Percentiles rank a stretch among this genome's conserved stretches.
These are phyloP conservation scores for Montipora capitata DNA, from an alignment of 92 coral and sea anemone genomes.

Conservation along the genomic window DNA sequence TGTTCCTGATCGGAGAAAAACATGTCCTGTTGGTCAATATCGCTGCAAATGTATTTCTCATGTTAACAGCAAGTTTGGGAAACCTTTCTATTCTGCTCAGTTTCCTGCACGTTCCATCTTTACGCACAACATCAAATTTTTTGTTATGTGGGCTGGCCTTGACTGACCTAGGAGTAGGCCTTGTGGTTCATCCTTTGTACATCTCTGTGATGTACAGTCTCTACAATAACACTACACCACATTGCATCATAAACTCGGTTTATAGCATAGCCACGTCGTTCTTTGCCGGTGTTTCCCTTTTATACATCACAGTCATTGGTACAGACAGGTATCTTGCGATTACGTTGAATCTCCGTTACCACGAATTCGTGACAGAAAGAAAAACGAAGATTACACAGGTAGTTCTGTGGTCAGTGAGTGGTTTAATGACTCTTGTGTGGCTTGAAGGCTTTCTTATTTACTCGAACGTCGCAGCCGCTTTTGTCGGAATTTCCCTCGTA, in stretches of 20 bases:
- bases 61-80: neutral
- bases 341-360: slow-evolving; percentile 10
- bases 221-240: slow-evolving; percentile 3
- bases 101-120: neutral
- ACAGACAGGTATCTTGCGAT: slow-evolving; percentile 23
- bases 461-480: slow-evolving; percentile 12
- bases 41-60: neutral
- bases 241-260: neutral
- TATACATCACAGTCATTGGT: slow-evolving; percentile 23
- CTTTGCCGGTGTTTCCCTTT: slow-evolving; percentile 19
- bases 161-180: slow-evolving; percentile 19
- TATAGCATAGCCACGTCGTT: slow-evolving; percentile 17
- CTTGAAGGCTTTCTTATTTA: slow-evolving; percentile 29
- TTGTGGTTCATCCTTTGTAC: slow-evolving; percentile 14
- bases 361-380: slow-evolving; percentile 17
- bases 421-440: slow-evolving; percentile 9
- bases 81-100: slow-evolving; percentile 26
- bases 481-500: neutral
- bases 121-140: slow-evolving; percentile 8
- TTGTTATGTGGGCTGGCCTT: slow-evolving; percentile 14
- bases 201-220: neutral
- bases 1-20: too few relatives aligned
- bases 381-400: neutral
- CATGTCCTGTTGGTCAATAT: too few relatives aligned
- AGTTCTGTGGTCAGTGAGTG: slow-evolving; percentile 5